phyloP scores from a whole-genome alignment of 2,113 vertebrate genomes.

The Mixornis gularis region DNA sequence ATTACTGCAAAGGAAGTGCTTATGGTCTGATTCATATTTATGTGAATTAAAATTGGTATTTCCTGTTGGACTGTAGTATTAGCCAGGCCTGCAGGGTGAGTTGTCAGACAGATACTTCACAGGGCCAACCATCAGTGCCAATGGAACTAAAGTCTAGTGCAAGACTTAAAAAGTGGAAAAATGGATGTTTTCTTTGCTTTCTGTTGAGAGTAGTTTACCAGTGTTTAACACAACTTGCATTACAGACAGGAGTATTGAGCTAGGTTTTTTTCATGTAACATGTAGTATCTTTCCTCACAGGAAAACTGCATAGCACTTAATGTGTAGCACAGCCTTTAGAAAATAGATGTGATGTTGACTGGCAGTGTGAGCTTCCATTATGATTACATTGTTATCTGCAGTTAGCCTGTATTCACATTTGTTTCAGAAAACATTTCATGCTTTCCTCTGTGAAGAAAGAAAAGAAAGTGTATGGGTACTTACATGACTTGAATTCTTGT shows the following conservation, averaged over 20 bases:
- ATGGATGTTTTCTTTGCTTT: background rate
- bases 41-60: background rate
- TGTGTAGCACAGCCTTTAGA: background rate
- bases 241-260: background rate
- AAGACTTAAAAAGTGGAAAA: background rate
- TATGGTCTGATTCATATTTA: background rate
- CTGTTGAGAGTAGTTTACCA: background rate
- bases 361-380: background rate
- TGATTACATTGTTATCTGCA: background rate
- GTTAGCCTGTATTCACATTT: background rate
- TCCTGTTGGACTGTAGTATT: background rate
- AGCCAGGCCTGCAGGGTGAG: background rate
- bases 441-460: background rate
- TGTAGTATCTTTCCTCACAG: background rate
- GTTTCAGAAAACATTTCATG: background rate
- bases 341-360: background rate
- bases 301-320: background rate
- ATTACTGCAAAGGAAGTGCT: background rate
- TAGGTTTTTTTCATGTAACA: background rate
- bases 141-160: background rate
- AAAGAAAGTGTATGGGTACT: background rate
- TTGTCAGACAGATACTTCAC: background rate
- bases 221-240: background rate
- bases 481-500: background rate
- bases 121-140: background rate